These are phyloP conservation scores for Cololabis saira DNA, from an alignment of 2,113 vertebrate genomes.

Conservation along the genomic window DNA sequence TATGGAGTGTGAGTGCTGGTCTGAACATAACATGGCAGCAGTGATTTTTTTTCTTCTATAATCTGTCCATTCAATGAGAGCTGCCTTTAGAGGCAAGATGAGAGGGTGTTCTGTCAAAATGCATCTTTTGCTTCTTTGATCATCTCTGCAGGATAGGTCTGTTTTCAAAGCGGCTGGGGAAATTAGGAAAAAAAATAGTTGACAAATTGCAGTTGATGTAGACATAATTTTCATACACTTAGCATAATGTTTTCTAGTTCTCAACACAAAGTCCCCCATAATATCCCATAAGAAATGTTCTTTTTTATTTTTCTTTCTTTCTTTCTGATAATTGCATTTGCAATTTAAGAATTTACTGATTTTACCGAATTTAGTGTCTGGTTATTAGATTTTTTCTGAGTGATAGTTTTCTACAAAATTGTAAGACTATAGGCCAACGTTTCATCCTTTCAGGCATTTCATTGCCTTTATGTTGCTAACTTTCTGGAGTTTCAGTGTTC, in stretches of 20 bases:
- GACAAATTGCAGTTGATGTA: slow-evolving; percentile 58
- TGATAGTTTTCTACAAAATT: no score
- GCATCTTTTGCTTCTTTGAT: slow-evolving; percentile 61
- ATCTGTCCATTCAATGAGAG: slow-evolving; percentile 65
- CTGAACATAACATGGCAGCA: slow-evolving; percentile 66
- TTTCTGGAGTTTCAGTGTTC: no score
- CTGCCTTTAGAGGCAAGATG: slow-evolving; percentile 64
- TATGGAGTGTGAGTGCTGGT: slow-evolving; percentile 73
- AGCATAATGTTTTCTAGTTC: slow-evolving; percentile 55
- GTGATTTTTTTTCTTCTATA: slow-evolving; percentile 57
- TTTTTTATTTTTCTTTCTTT: no score
- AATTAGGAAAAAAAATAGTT: slow-evolving; percentile 46
- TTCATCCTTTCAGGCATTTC: no score
- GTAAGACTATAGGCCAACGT: no score
- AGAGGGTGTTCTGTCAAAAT: slow-evolving; percentile 68
- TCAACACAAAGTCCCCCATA: slow-evolving; percentile 7
- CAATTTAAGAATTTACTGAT: no score
- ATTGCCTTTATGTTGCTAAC: no score
- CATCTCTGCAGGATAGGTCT: slow-evolving; percentile 57
- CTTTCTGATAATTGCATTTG: no score
- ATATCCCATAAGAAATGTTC: no score
- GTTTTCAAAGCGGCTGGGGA: slow-evolving; percentile 52
- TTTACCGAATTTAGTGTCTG: no score
- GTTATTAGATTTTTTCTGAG: no score
- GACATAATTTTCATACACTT: slow-evolving; percentile 56